phyloP scores from a whole-genome alignment of 1,140 invertebrate genomes.

The Cheumatopsyche charites region DNA sequence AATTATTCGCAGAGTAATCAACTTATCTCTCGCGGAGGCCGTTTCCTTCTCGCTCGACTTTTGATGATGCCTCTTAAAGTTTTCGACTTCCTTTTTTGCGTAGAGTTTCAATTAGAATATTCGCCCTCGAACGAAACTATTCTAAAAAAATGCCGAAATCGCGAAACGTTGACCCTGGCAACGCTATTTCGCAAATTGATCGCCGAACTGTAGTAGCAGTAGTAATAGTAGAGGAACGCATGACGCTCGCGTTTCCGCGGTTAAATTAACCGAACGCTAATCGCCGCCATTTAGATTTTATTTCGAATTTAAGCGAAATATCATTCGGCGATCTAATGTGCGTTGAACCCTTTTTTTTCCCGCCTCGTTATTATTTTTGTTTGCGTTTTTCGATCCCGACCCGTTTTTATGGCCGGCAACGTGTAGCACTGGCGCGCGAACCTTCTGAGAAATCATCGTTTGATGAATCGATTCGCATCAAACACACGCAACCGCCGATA shows the following conservation, averaged over 20 bases:
- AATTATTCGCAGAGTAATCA: conserved; percentile 12
- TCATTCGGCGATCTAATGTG: conserved; percentile 16
- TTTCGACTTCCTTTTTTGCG: neutral
- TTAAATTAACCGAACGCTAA: conserved; percentile 27
- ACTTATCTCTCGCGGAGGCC: conserved; percentile 3
- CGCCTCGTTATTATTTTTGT: conserved; percentile 2
- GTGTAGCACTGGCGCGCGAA: neutral
- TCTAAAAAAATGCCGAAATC: too few relatives aligned
- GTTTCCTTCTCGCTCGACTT: neutral
- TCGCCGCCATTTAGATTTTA: conserved; percentile 24
- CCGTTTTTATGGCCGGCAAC: neutral
- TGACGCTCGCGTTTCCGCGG: neutral
- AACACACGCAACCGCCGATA: neutral
- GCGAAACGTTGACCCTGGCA: too few relatives aligned
- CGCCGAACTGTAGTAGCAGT: neutral
- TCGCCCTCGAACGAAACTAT: neutral
- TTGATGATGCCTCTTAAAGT: neutral
- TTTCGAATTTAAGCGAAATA: conserved; percentile 28
- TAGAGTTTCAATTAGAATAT: neutral
- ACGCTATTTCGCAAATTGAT: neutral
- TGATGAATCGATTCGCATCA: conserved; percentile 23
- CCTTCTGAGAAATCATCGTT: conserved; percentile 19
- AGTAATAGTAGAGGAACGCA: too few relatives aligned
- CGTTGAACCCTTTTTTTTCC: conserved; percentile 28
- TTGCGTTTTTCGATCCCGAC: neutral